Conservation (phyloP, 2,113 vertebrate species). For the Cephalopholis sonnerati region DNA sequence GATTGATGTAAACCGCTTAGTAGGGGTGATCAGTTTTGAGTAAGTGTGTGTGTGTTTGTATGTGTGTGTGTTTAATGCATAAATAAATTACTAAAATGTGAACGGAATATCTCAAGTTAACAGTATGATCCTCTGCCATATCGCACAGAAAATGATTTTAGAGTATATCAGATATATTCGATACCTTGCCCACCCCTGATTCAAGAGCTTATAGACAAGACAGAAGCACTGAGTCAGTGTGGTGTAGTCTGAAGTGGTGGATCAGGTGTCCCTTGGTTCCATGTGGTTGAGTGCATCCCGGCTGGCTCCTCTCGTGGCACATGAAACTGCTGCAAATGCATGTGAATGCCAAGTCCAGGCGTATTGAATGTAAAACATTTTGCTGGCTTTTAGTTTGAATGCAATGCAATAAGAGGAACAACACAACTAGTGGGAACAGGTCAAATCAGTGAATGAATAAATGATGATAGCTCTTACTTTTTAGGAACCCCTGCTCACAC, state of each 20-base stretch:
- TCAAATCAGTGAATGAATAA: slow-evolving; percentile 71
- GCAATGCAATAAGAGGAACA: slow-evolving; percentile 53
- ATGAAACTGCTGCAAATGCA: slow-evolving; percentile 47
- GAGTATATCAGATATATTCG: too few species aligned
- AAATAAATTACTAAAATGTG: too few species aligned
- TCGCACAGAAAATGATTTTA: too few species aligned
- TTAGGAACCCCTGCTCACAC: slow-evolving; percentile 26
- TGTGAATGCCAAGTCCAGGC: slow-evolving; percentile 4
- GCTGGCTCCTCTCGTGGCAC: slow-evolving; percentile 34
- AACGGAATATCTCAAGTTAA: too few species aligned
- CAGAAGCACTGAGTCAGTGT: slow-evolving; percentile 16
- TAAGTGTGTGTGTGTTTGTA: too few species aligned
- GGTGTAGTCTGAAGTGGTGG: slow-evolving; percentile 40
- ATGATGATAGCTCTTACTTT: slow-evolving; percentile 60
- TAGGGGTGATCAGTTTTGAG: too few species aligned
- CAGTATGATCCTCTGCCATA: too few species aligned
- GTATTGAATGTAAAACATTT: slow-evolving; percentile 51
- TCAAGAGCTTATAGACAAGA: slow-evolving; percentile 21
- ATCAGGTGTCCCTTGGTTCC: slow-evolving; percentile 57
- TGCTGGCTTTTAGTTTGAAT: slow-evolving; percentile 58
- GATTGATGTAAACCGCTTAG: too few species aligned
- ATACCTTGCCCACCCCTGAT: too few species aligned
- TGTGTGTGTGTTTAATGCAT: too few species aligned
- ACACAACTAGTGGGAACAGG: slow-evolving; percentile 50
- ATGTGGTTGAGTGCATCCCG: slow-evolving; percentile 28